Evolutionary conservation across 2,113 vertebrate genomes (phyloP).

Genomic region (Sitta europaea): DNA sequence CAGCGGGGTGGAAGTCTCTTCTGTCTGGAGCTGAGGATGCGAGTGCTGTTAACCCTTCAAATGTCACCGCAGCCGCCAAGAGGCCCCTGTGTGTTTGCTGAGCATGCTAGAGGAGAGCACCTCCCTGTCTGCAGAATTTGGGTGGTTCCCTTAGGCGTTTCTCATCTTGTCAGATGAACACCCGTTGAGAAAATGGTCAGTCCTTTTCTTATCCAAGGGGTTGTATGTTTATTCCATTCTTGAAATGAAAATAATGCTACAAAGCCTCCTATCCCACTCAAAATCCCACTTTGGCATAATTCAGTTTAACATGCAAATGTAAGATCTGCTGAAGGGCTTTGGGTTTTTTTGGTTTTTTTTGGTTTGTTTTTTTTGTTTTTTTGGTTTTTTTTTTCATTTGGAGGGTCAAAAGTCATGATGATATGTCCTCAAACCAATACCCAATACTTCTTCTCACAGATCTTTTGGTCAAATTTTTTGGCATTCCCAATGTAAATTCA

Average conservation of each 20-base stretch:
- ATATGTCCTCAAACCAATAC: accelerated
- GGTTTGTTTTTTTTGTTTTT: no score
- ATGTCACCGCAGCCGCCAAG: background rate
- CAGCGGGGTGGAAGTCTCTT: background rate
- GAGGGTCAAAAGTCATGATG: background rate
- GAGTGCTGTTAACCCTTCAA: background rate
- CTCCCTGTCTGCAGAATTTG: background rate
- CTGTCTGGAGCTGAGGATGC: background rate
- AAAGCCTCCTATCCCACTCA: background rate
- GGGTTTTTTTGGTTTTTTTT: background rate
- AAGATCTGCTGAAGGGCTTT: background rate
- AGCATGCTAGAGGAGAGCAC: accelerated
- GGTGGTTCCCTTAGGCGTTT: background rate
- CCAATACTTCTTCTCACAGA: background rate
- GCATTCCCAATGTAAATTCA: background rate
- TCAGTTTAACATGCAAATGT: background rate
- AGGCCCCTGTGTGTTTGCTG: background rate
- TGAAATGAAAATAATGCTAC: background rate
- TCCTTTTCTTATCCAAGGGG: accelerated
- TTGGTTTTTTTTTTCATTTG: background rate
- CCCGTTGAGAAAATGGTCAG: accelerated
- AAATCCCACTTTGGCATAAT: background rate
- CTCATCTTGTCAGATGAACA: background rate
- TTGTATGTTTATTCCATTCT: background rate
- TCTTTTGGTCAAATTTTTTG: background rate